Base-by-base conservation (phyloP, 2,888 invertebrate species). In the Acrobasis repandana region DNA sequence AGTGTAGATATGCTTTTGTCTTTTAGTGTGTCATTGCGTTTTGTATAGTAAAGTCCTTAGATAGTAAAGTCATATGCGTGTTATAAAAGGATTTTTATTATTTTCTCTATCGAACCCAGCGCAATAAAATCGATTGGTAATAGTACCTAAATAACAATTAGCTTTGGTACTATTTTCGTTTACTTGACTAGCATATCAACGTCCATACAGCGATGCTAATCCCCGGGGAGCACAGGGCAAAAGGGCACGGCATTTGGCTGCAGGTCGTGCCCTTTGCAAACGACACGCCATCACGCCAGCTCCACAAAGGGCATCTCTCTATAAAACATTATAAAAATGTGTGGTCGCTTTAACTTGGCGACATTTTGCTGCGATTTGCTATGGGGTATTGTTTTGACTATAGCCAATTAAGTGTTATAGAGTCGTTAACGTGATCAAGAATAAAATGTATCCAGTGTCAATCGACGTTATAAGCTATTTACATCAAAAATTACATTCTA, bases 201-300 rank as follows among this genome's bases (percentile, higher is more conserved):
- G 34, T 38, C 20, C 14, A 59, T 33, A 28, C 28, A 46, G 51
- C 16, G 36, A 11, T 43, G 43, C 43, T 18, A 28, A 63, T 58
- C 67, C 70, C 70, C 67, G 46, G 73, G 77, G 77, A 73, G 70
- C 65, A 69, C 61, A 63, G 65, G 78, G 75, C 71, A 83, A 88
- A 90, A 90, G 90, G 87, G 74, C 84, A 67, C 75, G 90, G 80
- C 88, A 88, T 90, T 90, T 86, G 82, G 73, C 76, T 66, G 74
- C 71, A 73, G 85, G 83, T 83, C 82, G 69, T 72, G 80, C 82
- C 89, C 89, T 88, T 88, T 88, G 69, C 71, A 71, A 76, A 76
- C 76, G 80, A 71, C 52, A 78, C 73, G 69, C 69, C 71, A 69
- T 70, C 71, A 72, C 65, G 28, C 28, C 6, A 28, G 28, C 68